Evolutionary conservation across 2,113 vertebrate species (phyloP).

Genomic region (Proteles cristata): DNA sequence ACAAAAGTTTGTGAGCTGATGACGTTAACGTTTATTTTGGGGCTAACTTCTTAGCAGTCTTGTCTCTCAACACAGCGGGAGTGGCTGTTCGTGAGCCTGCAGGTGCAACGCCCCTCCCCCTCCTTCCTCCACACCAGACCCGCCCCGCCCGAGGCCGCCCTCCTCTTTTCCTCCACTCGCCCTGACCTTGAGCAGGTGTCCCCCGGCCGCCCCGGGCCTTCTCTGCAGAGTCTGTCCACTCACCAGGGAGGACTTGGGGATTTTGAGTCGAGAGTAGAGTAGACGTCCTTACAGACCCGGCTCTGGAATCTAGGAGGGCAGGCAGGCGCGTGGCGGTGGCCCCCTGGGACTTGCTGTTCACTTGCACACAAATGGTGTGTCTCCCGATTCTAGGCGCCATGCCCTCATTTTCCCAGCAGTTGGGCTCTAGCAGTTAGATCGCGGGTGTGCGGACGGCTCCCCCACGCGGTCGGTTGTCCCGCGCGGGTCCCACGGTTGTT

Average conservation of each 20-base stretch:
- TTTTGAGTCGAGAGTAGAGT: background rate
- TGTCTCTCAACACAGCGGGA: background rate
- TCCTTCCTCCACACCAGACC: no score
- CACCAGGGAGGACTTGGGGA: background rate
- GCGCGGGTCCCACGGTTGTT: background rate
- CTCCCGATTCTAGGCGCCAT: background rate
- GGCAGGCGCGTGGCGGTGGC: background rate
- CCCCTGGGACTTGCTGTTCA: background rate
- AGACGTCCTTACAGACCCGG: background rate
- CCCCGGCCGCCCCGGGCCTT: fast-evolving
- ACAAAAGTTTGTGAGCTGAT: background rate
- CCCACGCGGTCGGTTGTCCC: background rate
- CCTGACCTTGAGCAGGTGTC: background rate
- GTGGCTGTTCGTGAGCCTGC: no score
- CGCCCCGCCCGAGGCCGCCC: background rate
- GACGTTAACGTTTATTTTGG: background rate
- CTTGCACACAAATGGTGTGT: background rate
- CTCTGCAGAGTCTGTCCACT: background rate
- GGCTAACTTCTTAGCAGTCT: background rate
- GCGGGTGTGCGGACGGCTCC: background rate
- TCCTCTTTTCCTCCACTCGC: background rate
- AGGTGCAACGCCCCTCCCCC: no score
- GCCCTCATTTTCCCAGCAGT: background rate
- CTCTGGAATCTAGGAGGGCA: background rate
- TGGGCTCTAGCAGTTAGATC: background rate